Evolutionary conservation across 2,888 invertebrate species (phyloP).

Genomic region (Drosophila macrothrix): DNA sequence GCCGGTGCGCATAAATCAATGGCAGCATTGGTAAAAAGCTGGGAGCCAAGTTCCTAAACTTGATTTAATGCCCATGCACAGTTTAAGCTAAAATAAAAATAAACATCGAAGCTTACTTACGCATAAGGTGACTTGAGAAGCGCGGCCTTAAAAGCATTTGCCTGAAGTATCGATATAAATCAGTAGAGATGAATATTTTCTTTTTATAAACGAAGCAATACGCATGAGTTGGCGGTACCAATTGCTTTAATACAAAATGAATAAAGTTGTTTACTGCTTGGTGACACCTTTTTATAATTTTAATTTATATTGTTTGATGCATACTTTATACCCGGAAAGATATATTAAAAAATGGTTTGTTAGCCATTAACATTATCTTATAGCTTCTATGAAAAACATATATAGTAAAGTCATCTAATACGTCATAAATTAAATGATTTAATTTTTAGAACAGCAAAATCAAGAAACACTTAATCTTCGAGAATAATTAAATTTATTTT

Average conservation of each 20-base stretch:
- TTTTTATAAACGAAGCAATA: neutral
- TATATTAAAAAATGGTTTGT: no score
- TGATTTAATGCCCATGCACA: constrained; percentile 67
- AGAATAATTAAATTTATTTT: neutral
- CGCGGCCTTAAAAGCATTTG: constrained; percentile 46
- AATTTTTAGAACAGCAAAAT: neutral
- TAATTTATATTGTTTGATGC: no score
- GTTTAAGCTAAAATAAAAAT: constrained; percentile 26
- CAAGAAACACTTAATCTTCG: neutral
- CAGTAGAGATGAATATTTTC: constrained; percentile 9
- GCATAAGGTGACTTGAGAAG: constrained; percentile 49
- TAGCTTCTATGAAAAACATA: no score
- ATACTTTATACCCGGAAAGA: no score
- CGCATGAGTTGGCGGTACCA: neutral
- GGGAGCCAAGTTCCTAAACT: constrained; percentile 69
- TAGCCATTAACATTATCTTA: no score
- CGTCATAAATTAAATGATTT: neutral
- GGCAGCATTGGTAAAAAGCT: constrained; percentile 58
- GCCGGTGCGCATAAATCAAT: constrained; percentile 68
- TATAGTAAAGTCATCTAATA: no score
- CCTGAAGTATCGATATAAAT: constrained; percentile 27
- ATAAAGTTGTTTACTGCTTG: no score
- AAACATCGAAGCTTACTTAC: constrained; percentile 40
- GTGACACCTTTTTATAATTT: neutral
- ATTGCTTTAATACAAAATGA: no score